Evolutionary conservation across 1,140 invertebrate species (phyloP).

Genomic region (Papilio xuthus): DNA sequence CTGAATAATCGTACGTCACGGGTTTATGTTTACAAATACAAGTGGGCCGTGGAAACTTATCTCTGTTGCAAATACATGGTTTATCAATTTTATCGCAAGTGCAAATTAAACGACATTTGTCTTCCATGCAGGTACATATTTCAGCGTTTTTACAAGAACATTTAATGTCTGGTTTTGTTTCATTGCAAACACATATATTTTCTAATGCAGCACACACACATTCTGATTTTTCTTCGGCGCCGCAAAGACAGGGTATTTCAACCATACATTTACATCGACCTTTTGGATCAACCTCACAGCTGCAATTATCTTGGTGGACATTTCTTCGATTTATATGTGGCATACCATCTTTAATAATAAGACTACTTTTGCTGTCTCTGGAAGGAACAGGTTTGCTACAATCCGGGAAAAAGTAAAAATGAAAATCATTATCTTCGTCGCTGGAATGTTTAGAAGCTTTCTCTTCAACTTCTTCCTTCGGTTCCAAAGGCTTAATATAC

Average conservation of each 20-base stretch:
- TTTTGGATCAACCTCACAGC: conserved; percentile 59
- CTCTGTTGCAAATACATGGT: conserved; percentile 61
- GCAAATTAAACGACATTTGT: conserved; percentile 55
- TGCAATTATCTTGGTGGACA: conserved; percentile 48
- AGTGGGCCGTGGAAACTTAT: conserved; percentile 59
- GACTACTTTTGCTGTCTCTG: conserved; percentile 57
- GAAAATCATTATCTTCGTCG: conserved; percentile 71
- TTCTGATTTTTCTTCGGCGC: conserved; percentile 53
- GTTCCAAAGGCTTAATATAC: conserved; percentile 43
- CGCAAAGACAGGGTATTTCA: conserved; percentile 66
- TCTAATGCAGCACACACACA: conserved; percentile 58
- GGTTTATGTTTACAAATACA: conserved; percentile 65
- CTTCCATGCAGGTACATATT: conserved; percentile 63
- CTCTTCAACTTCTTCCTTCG: conserved; percentile 47
- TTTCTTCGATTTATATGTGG: conserved; percentile 62
- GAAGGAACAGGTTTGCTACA: conserved; percentile 56
- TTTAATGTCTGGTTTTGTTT: conserved; percentile 47
- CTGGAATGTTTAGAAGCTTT: conserved; percentile 43
- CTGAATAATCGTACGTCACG: conserved; percentile 19
- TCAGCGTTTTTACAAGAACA: conserved; percentile 59
- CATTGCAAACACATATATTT: conserved; percentile 66
- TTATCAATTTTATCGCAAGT: conserved; percentile 61
- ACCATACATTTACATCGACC: conserved; percentile 63
- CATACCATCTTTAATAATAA: conserved; percentile 67
- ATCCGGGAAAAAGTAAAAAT: conserved; percentile 75